Evolutionary conservation across 2,797 vertebrate genomes (phyloP).

Genomic region (Sebastolobus altivelis): DNA sequence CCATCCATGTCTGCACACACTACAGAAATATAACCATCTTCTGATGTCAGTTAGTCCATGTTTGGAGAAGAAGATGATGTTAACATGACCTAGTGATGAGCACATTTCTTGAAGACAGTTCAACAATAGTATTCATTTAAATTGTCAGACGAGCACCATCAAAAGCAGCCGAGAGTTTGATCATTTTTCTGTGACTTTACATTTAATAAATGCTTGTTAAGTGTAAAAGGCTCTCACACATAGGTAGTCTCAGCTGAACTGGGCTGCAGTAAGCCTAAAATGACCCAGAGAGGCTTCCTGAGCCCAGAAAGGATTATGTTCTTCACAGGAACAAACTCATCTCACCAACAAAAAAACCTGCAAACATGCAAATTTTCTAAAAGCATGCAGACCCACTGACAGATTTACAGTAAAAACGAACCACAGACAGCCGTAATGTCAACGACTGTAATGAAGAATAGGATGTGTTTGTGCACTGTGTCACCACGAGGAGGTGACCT

Average conservation of each 20-base stretch:
- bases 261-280: constrained; percentile 32
- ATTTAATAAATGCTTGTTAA: no score
- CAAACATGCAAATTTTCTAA: constrained; percentile 28
- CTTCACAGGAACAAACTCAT: constrained; percentile 34
- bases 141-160: no score
- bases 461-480: neutral
- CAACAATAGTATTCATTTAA: no score
- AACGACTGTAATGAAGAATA: neutral
- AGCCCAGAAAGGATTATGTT: constrained; percentile 55
- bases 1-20: no score
- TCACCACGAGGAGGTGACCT: constrained; percentile 38
- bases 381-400: constrained; percentile 5
- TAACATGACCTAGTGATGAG: neutral
- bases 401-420: constrained; percentile 31
- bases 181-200: neutral
- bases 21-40: neutral
- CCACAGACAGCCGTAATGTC: neutral
- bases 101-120: neutral
- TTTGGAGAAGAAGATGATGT: neutral
- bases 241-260: constrained; percentile 20
- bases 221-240: neutral
- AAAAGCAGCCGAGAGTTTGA: neutral
- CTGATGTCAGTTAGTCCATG: neutral
- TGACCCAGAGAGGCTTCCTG: constrained; percentile 25
- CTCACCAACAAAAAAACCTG: constrained; percentile 27